Percentiles rank a stretch among this genome's conserved stretches.
phyloP scores from a whole-genome alignment of 2,113 vertebrate genomes.

The Vulpes ferrilata region DNA sequence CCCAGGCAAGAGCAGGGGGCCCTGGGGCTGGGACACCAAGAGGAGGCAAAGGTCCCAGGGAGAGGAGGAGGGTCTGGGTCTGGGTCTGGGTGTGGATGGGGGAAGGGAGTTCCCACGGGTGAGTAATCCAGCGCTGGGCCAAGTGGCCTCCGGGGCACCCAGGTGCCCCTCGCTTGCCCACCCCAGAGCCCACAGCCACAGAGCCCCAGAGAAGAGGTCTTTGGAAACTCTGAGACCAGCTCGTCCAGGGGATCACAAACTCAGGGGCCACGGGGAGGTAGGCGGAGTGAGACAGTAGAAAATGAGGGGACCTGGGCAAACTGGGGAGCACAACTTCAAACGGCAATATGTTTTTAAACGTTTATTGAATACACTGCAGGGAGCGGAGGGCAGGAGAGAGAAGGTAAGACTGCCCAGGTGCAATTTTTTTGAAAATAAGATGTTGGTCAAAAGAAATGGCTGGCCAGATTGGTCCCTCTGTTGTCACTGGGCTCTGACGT shows the following conservation, averaged over 20 bases:
- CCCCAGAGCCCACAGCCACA: background rate
- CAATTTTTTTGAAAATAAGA: background rate
- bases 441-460: background rate
- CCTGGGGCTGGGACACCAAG: fast-evolving
- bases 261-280: background rate
- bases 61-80: background rate
- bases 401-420: background rate
- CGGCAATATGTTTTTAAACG: background rate
- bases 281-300: background rate
- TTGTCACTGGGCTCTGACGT: background rate
- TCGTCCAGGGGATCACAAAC: background rate
- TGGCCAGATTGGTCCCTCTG: background rate
- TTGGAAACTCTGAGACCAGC: background rate
- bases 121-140: fast-evolving
- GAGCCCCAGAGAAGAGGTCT: background rate
- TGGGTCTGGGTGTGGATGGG: no score
- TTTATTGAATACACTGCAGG: background rate
- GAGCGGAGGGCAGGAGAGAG: background rate
- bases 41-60: background rate
- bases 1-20: fast-evolving
- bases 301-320: background rate
- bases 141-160: background rate
- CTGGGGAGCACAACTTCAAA: no score
- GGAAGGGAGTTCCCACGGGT: background rate
- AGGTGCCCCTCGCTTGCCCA: background rate